Base-by-base conservation (phyloP, 2,888 invertebrate genomes). In the Gymnoscelis rufifasciata region DNA sequence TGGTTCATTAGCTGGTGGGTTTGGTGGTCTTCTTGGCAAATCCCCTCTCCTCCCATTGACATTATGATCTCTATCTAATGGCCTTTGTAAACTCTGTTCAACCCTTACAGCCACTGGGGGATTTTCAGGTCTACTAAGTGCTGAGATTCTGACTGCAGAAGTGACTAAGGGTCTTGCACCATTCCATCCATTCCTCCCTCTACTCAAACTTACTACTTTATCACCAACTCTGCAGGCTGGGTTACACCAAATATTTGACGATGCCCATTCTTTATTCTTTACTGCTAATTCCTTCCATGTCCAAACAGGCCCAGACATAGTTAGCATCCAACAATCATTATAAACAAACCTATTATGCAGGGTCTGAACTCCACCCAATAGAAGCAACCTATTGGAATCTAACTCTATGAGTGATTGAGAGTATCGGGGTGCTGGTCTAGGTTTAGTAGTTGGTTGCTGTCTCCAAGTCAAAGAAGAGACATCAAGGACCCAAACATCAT, bases 191-290 rank as follows among this genome's bases (percentile, higher is more conserved):
- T 88, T 86, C 53, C 90, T 87, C 66, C 91, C 90, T 64, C 91
- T 87, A 62, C 92, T 93, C 57, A 95, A 88, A 56, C 95, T 93
- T 26, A 95, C 92, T 55, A 95, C 90, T 76, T 93, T 93, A 62
- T 94, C 92, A 45, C 93, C 94, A 60, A 93, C 86, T 64, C 74
- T 93, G 77, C 97, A 97, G 38, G 95, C 96, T 43, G 97, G 96
- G 84, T 97, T 96, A 74, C 96, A 97, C 96, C 97, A 97, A 71
- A 97, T 93, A 68, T 95, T 94, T 0, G 94, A 92, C 14, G 97
- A 94, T 30, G 94, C 93, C 90, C 93, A 93, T 64, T 94, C 93
- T 59, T 92, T 91, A 69, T 95, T 94, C 55, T 90, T 89, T 19
- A 97, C 92, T 49, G 90, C 91, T 37, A 97, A 84, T 74, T 93